Evolutionary conservation across 37 sponge, comb jelly and placozoan genomes (phyloP).

Genomic region (Oscarella lobularis): DNA sequence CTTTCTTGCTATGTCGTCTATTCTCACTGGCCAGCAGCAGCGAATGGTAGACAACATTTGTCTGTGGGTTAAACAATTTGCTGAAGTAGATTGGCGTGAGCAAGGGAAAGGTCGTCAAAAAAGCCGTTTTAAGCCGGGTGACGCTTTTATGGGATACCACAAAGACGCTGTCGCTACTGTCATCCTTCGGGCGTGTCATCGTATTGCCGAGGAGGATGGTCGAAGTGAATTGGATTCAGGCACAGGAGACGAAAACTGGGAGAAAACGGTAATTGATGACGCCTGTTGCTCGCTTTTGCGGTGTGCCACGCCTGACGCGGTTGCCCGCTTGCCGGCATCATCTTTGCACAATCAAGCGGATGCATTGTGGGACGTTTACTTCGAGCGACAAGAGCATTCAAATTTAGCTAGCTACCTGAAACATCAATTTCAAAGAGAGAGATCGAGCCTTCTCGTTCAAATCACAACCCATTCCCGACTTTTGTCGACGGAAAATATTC

Average conservation of each 20-base stretch:
- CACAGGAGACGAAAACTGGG: neutral
- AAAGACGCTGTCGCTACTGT: slow-evolving; percentile 72
- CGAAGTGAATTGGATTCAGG: neutral
- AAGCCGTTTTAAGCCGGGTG: slow-evolving; percentile 9
- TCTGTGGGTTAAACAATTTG: slow-evolving; percentile 21
- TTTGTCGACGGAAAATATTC: slow-evolving; percentile 11
- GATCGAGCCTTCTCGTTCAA: slow-evolving; percentile 11
- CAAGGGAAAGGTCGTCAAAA: neutral
- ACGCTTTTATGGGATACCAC: slow-evolving; percentile 88
- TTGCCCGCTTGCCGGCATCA: slow-evolving; percentile 19
- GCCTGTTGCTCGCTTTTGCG: too few relatives aligned
- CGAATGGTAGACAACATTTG: too few relatives aligned
- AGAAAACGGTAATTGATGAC: neutral
- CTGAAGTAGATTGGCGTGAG: neutral
- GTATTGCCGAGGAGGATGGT: too few relatives aligned
- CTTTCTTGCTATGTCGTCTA: slow-evolving; percentile 14
- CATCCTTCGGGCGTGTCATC: slow-evolving; percentile 76
- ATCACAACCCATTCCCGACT: slow-evolving; percentile 76
- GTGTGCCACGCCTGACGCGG: slow-evolving; percentile 44
- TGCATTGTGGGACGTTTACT: slow-evolving; percentile 13
- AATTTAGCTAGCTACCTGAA: neutral
- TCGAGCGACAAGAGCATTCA: slow-evolving; percentile 11
- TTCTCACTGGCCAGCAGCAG: slow-evolving; percentile 27
- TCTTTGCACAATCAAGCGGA: neutral
- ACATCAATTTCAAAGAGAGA: neutral